Conservation (phyloP, 1,140 invertebrate genomes). For the Drosophila bocki region DNA sequence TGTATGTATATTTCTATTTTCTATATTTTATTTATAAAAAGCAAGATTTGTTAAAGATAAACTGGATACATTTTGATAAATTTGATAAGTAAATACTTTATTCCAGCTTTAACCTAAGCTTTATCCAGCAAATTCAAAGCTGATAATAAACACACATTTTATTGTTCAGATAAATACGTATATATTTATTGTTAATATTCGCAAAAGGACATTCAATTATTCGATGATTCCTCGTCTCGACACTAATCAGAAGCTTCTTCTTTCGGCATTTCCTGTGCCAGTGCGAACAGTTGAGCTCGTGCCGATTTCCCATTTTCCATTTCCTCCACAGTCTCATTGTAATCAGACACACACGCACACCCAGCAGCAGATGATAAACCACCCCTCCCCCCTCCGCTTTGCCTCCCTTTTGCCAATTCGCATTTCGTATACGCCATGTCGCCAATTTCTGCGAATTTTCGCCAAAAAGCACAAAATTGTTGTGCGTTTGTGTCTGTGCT, state of each 20-base stretch:
- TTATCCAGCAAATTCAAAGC: not conserved
- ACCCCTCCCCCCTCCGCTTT: slow-evolving; percentile 16
- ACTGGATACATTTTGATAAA: too few relatives aligned
- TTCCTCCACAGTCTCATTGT: slow-evolving; percentile 36
- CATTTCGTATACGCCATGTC: slow-evolving; percentile 68
- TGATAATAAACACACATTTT: not conserved
- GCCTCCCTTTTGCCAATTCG: slow-evolving; percentile 37
- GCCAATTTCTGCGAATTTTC: slow-evolving; percentile 71
- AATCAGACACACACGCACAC: slow-evolving; percentile 18
- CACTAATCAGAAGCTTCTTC: slow-evolving; percentile 14
- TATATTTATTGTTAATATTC: not conserved
- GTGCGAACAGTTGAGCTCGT: slow-evolving; percentile 9
- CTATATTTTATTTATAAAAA: too few relatives aligned
- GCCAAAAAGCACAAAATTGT: slow-evolving; percentile 71
- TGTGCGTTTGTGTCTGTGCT: slow-evolving; percentile 38
- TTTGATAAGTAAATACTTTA: too few relatives aligned
- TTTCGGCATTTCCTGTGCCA: slow-evolving; percentile 13
- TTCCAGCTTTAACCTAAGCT: too few relatives aligned
- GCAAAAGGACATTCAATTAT: not conserved
- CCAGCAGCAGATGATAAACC: slow-evolving; percentile 21
- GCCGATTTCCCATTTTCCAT: slow-evolving; percentile 32
- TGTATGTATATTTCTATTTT: too few relatives aligned
- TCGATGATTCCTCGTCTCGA: not conserved
- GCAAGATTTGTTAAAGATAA: too few relatives aligned
- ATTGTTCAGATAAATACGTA: not conserved